phyloP scores from a whole-genome alignment of 1,140 invertebrate genomes.

The Polypedilum pembai region DNA sequence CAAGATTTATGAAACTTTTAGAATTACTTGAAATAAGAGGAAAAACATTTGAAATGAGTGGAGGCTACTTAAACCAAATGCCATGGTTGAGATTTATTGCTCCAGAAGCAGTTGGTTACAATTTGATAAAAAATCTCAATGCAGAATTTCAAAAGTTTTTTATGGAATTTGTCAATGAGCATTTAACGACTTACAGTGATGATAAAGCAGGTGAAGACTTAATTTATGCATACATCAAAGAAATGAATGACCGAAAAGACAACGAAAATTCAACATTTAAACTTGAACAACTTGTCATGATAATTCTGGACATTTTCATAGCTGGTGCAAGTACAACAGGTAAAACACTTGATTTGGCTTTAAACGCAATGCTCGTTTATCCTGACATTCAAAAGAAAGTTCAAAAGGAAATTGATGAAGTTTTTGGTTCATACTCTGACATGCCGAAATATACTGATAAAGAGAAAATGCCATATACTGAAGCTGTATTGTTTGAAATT shows the following conservation, averaged over 20 bases:
- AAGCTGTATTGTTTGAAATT: conserved; percentile 58
- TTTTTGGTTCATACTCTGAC: conserved; percentile 40
- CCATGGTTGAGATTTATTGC: conserved; percentile 63
- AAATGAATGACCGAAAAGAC: conserved; percentile 50
- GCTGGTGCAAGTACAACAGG: conserved; percentile 67
- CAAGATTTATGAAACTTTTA: conserved; percentile 51
- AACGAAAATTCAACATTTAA: conserved; percentile 46
- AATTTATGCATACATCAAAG: conserved; percentile 66
- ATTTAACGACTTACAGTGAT: conserved; percentile 48
- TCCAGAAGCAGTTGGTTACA: conserved; percentile 59
- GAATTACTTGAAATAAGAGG: conserved; percentile 54
- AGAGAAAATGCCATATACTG: conserved; percentile 53
- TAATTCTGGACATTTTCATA: conserved; percentile 64
- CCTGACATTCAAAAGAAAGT: conserved; percentile 58
- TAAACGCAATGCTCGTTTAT: conserved; percentile 59
- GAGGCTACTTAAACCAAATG: conserved; percentile 57
- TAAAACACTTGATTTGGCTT: conserved; percentile 59
- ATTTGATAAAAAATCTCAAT: conserved; percentile 56
- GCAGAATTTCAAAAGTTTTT: conserved; percentile 51
- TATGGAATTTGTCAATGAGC: conserved; percentile 54
- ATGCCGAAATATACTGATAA: conserved; percentile 44
- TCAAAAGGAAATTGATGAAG: too few species aligned
- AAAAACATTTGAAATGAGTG: conserved; percentile 60
- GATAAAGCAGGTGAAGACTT: conserved; percentile 53
- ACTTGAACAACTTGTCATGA: conserved; percentile 61